These are phyloP conservation scores for Mylabris sibirica DNA, from an alignment of 2,888 invertebrate genomes.

Conservation along the genomic window DNA sequence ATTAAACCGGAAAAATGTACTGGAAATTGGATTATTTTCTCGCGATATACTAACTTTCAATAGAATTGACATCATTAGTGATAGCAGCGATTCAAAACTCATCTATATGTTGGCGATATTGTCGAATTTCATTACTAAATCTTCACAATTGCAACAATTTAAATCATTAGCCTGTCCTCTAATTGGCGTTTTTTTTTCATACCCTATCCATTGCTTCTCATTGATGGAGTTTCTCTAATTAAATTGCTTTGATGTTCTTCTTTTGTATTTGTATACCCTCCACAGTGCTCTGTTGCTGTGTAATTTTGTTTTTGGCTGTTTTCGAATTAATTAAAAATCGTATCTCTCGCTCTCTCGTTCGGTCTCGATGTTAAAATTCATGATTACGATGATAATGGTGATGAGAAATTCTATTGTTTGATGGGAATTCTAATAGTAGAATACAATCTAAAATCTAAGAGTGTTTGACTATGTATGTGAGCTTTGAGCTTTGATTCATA, in stretches of 20 bases:
- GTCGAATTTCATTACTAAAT: neutral
- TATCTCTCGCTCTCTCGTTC: neutral
- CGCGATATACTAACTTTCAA: no score
- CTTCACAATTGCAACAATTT: neutral
- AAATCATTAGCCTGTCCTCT: neutral
- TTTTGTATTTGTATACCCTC: neutral
- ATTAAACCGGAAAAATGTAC: slow-evolving; percentile 30
- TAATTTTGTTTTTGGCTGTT: neutral
- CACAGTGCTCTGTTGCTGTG: no score
- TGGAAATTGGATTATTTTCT: slow-evolving; percentile 40
- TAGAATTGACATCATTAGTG: neutral
- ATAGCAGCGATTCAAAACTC: neutral
- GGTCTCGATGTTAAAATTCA: neutral
- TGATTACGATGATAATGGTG: neutral
- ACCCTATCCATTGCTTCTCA: neutral
- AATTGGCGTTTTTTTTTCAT: neutral
- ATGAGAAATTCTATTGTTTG: slow-evolving; percentile 37
- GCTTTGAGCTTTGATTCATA: slow-evolving; percentile 49
- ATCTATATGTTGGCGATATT: neutral
- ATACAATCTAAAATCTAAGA: slow-evolving; percentile 35
- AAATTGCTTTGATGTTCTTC: neutral
- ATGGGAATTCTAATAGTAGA: slow-evolving; percentile 30
- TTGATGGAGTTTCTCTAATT: neutral
- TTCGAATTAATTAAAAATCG: neutral
- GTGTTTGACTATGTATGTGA: slow-evolving; percentile 21